phyloP scores from a whole-genome alignment of 2,888 invertebrate genomes.

The Ophioninae sp. region DNA sequence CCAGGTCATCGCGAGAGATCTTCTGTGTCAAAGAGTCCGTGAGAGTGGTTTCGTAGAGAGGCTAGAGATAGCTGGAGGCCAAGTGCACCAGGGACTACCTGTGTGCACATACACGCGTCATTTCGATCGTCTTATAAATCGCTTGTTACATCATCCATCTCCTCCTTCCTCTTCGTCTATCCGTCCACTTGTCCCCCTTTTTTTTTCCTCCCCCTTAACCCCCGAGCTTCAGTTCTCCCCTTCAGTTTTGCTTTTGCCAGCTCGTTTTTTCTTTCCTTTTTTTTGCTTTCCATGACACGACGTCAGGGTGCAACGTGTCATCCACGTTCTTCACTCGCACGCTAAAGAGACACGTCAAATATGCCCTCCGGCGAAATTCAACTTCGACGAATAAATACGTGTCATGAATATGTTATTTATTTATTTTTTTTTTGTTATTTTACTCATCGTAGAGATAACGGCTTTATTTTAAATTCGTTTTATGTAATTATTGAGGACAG shows the following conservation, averaged over 20 bases:
- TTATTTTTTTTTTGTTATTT: not conserved
- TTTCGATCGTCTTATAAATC: constrained; percentile 57
- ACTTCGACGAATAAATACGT: constrained; percentile 54
- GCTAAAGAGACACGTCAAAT: constrained; percentile 52
- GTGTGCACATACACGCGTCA: constrained; percentile 33
- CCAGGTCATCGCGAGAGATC: constrained; percentile 71
- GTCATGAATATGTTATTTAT: constrained; percentile 39
- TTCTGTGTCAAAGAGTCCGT: constrained; percentile 58
- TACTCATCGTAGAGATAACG: not conserved
- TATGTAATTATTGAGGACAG: not conserved
- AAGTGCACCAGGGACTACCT: constrained; percentile 39
- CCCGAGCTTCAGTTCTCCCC: not conserved
- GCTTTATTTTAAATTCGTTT: not conserved
- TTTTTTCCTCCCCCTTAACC: not conserved
- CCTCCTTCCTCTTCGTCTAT: constrained; percentile 14
- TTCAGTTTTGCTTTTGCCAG: not conserved
- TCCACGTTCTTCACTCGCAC: constrained; percentile 51
- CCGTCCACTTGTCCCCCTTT: constrained; percentile 5
- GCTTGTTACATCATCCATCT: constrained; percentile 37
- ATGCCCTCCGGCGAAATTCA: constrained; percentile 53
- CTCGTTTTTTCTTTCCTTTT: constrained; percentile 4
- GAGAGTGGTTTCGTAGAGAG: constrained; percentile 35
- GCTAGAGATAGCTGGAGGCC: constrained; percentile 58
- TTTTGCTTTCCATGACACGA: constrained; percentile 46
- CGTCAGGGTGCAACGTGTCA: constrained; percentile 51